Base-by-base conservation (phyloP, 2,888 invertebrate genomes). In the Philaethria dido region DNA sequence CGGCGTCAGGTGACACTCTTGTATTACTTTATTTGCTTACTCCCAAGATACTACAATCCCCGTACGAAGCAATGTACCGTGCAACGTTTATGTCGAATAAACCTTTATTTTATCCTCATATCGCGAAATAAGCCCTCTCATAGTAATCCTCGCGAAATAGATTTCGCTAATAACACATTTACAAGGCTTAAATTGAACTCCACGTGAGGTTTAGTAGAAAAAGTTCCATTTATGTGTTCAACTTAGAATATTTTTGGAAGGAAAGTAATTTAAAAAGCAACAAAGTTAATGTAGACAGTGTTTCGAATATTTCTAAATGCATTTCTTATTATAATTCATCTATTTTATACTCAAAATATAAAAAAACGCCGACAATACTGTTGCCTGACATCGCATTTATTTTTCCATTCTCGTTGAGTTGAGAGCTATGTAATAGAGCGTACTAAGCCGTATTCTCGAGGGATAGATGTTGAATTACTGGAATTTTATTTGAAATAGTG, bases 91-190 rank as follows among this genome's bases (percentile, higher is more conserved):
- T 74, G 77, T 78, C 74, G 82, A 85, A 84, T 86, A 86, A 88
- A 81, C 83, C 80, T 82, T 85, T 87, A 83, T 86, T 85, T 86
- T 81, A 86, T 85, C 80, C 80, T 74, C 73, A 78, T 77, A 82
- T 79, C 75, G 76, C 69, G 77, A 77, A 76, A 78, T 82, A 81
- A 82, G 78, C 77, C 77, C 76, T 78, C 78, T 74, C 74, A 72
- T 72, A 72, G 69, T 73, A 71, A 70, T 72, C 68, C 69, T 71
- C 66, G 61, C 64, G 68, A 71, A 68, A 69, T 66, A 64, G 66
- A 67, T 72, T 70, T 70, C 59, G 63, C 67, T 64, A 69, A 71
- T 71, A 69, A 70, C 45, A 61, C 68, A 61, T 70, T 68, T 69
- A 70, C 57, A 65, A 69, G 52, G 59, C 44, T 65, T 68, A 62